Percentiles rank a stretch among this genome's conserved stretches.
Evolutionary conservation across 2,888 invertebrate genomes (phyloP).

Genomic region (Griposia aprilina): DNA sequence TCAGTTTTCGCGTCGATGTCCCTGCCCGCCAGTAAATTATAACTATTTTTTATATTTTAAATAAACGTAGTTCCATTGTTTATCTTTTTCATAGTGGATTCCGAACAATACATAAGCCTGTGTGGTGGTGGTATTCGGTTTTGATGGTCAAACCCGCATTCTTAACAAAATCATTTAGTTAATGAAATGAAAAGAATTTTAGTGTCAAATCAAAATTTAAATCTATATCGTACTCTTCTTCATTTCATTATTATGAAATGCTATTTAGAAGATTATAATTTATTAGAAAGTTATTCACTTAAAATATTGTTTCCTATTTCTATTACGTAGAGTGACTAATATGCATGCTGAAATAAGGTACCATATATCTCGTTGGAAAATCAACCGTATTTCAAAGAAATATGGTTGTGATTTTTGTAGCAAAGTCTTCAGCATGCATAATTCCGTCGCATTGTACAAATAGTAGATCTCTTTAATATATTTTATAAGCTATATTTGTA

Average conservation of each 20-base stretch:
- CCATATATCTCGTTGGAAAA: slow-evolving; percentile 13
- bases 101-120: neutral
- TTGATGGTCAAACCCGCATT: neutral
- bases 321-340: slow-evolving; percentile 31
- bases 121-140: slow-evolving; percentile 47
- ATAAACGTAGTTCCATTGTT: neutral
- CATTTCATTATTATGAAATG: slow-evolving; percentile 68
- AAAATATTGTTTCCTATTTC: slow-evolving; percentile 41
- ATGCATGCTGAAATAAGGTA: slow-evolving; percentile 28
- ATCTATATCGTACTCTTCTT: slow-evolving; percentile 55
- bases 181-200: slow-evolving; percentile 15
- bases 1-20: too few relatives aligned
- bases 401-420: slow-evolving; percentile 27
- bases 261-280: slow-evolving; percentile 60
- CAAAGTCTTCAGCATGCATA: slow-evolving; percentile 42
- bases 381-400: slow-evolving; percentile 18
- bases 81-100: slow-evolving; percentile 22
- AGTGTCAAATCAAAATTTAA: slow-evolving; percentile 55
- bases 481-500: slow-evolving; percentile 57
- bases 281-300: slow-evolving; percentile 39
- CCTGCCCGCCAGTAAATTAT: too few relatives aligned
- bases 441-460: slow-evolving; percentile 43
- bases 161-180: slow-evolving; percentile 13
- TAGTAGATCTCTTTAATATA: slow-evolving; percentile 62
- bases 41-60: neutral